Conservation (phyloP, 2,797 vertebrate species). For the Etheostoma perlongum region DNA sequence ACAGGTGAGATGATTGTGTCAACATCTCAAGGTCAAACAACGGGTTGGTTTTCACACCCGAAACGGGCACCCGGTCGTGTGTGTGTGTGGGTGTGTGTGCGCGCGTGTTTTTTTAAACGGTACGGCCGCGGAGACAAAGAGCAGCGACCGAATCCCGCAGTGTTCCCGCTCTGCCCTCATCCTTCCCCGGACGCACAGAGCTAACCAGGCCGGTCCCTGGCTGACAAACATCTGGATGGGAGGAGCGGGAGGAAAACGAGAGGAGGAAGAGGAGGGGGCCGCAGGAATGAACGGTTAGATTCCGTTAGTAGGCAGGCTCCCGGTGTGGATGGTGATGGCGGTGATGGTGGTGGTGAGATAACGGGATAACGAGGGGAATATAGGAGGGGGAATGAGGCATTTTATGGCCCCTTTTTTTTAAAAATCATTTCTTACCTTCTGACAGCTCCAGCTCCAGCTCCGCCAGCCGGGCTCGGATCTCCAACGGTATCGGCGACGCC, state of each 20-base stretch:
- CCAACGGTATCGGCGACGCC: constrained; percentile 93
- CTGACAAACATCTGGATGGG: constrained; percentile 81
- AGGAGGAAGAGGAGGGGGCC: constrained; percentile 45
- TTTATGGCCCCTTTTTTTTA: background rate
- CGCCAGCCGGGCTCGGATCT: constrained; percentile 94
- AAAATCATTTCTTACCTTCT: constrained; percentile 86
- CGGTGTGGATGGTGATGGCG: constrained; percentile 59
- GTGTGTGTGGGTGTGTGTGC: background rate
- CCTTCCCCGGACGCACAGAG: constrained; percentile 61
- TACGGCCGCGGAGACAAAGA: constrained; percentile 67
- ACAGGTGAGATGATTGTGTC: constrained; percentile 62
- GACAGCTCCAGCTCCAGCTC: constrained; percentile 97
- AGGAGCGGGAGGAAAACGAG: constrained; percentile 63
- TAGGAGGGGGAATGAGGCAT: constrained; percentile 7
- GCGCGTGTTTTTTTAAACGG: background rate
- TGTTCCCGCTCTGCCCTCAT: constrained; percentile 61
- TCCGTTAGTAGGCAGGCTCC: constrained; percentile 70
- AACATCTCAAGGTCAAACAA: constrained; percentile 83
- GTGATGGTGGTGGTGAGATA: constrained; percentile 51
- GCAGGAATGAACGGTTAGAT: constrained; percentile 70
- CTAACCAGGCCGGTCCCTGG: constrained; percentile 62
- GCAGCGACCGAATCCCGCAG: constrained; percentile 57
- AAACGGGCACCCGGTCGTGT: constrained; percentile 7
- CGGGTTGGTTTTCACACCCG: constrained; percentile 36
- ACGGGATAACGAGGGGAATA: constrained; percentile 48